Evolutionary conservation across 2,797 vertebrate genomes (phyloP).

Genomic region (Gastrophryne carolinensis): DNA sequence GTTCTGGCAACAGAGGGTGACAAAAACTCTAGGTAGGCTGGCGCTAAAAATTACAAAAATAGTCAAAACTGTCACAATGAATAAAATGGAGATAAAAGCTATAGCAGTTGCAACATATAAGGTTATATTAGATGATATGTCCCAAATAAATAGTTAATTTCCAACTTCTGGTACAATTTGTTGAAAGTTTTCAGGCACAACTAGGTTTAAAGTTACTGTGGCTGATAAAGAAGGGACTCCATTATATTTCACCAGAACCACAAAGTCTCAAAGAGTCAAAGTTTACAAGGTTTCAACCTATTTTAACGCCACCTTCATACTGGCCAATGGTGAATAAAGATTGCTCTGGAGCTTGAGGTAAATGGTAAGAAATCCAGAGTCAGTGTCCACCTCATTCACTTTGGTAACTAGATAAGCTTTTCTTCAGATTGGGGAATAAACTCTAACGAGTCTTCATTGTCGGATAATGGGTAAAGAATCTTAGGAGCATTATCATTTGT

Average conservation of each 20-base stretch:
- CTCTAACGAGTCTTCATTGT: constrained; percentile 20
- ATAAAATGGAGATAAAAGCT: constrained; percentile 6
- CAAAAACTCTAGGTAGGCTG: no score
- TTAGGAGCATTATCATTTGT: constrained; percentile 38
- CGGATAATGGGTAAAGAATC: constrained; percentile 16
- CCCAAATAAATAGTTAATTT: neutral
- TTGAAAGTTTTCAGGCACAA: constrained; percentile 15
- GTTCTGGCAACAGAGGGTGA: no score
- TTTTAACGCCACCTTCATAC: constrained; percentile 14
- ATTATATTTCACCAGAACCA: constrained; percentile 31
- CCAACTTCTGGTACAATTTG: constrained; percentile 24
- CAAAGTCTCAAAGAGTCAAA: neutral
- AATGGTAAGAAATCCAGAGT: constrained; percentile 19
- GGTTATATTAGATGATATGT: neutral
- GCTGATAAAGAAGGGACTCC: constrained; percentile 16
- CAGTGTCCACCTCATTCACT: constrained; percentile 35
- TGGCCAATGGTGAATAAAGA: constrained; percentile 6
- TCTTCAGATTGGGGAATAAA: constrained; percentile 29
- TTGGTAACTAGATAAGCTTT: constrained; percentile 38
- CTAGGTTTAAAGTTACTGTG: constrained; percentile 14
- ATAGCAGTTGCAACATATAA: constrained; percentile 23
- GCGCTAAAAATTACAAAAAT: no score
- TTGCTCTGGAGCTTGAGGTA: neutral
- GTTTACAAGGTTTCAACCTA: constrained; percentile 4
- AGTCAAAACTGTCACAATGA: constrained; percentile 16